These are phyloP conservation scores for Acanthoscelides obtectus DNA, from an alignment of 2,888 invertebrate species.

Conservation along the genomic window DNA sequence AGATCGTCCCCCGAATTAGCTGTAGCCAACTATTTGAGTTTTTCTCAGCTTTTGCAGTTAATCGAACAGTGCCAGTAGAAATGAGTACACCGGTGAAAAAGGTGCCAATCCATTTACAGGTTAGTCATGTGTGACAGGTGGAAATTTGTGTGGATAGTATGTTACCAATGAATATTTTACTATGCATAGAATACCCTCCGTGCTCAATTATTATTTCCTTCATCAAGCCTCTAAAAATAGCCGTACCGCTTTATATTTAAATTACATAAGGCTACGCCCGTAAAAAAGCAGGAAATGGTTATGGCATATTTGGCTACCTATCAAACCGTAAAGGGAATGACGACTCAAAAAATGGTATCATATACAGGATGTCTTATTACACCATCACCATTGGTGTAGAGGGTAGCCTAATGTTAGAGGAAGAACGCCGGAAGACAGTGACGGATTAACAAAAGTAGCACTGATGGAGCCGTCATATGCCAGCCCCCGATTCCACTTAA, in stretches of 20 bases:
- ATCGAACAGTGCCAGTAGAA: constrained; percentile 3
- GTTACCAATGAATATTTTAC: neutral
- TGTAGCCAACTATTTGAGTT: neutral
- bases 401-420: no score
- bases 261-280: neutral
- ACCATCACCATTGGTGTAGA: no score
- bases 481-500: no score
- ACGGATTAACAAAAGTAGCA: no score
- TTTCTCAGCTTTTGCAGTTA: no score
- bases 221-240: neutral
- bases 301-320: neutral
- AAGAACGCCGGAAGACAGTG: no score
- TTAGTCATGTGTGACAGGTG: constrained; percentile 36
- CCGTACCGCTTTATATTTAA: neutral
- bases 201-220: neutral
- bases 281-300: neutral
- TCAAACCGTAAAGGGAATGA: neutral
- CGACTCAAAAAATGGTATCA: no score
- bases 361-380: no score
- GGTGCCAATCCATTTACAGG: constrained; percentile 91
- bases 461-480: no score
- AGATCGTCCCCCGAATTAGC: neutral
- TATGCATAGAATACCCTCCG: neutral
- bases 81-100: constrained; percentile 88
- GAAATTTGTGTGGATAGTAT: no score